phyloP scores from a whole-genome alignment of 2,888 invertebrate species.

The Quadroppia sp. region DNA sequence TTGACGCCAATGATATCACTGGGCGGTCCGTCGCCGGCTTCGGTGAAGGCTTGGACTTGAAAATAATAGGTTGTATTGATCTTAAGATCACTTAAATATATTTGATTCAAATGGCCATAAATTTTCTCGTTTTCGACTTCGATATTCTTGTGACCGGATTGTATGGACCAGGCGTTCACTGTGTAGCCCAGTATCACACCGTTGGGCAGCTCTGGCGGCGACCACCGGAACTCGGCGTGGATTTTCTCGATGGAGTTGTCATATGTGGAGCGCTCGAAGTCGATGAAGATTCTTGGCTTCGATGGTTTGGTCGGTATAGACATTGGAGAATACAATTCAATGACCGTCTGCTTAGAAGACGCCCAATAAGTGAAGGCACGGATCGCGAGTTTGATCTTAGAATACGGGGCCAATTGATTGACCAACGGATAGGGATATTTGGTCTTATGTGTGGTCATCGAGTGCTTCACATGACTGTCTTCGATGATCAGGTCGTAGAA shows the following conservation, averaged over 20 bases:
- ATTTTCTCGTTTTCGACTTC: slow-evolving; percentile 51
- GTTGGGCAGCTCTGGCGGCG: slow-evolving; percentile 67
- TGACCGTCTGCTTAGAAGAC: slow-evolving; percentile 61
- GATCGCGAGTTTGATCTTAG: slow-evolving; percentile 66
- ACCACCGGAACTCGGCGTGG: slow-evolving; percentile 73
- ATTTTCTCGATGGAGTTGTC: slow-evolving; percentile 50
- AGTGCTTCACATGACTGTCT: slow-evolving; percentile 50
- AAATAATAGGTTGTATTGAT: slow-evolving; percentile 66
- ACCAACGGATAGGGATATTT: slow-evolving; percentile 34
- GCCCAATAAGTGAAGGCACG: slow-evolving; percentile 82
- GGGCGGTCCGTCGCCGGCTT: slow-evolving; percentile 68
- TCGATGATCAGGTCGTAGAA: slow-evolving; percentile 68
- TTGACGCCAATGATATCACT: slow-evolving; percentile 64
- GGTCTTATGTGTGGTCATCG: slow-evolving; percentile 36
- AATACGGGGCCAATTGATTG: slow-evolving; percentile 61
- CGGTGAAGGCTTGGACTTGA: slow-evolving; percentile 72
- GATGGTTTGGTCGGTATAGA: slow-evolving; percentile 71
- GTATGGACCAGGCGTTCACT: slow-evolving; percentile 63
- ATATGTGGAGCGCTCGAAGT: slow-evolving; percentile 52
- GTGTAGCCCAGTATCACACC: slow-evolving; percentile 70
- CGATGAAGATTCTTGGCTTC: slow-evolving; percentile 69
- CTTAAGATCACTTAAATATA: slow-evolving; percentile 55
- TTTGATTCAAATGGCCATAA: slow-evolving; percentile 7
- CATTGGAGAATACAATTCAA: slow-evolving; percentile 69
- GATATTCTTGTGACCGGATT: slow-evolving; percentile 38